A percentile compares a stretch with the other conserved stretches of the same genome.
phyloP scores from a whole-genome alignment of 2,113 vertebrate genomes.

The Mus musculus region GRCm39 chr11:31871001-31871500 shows the following conservation, averaged over 20 bases:
- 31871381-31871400: constrained; percentile 46
- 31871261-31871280: not conserved
- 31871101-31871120: not conserved
- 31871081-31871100: not conserved
- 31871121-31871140: not conserved
- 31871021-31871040: not conserved
- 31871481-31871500: constrained; percentile 37
- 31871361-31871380: not conserved
- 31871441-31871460: not conserved
- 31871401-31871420: constrained; percentile 1
- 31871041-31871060: constrained; percentile 23
- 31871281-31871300: not conserved
- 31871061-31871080: constrained; percentile 31
- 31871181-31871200: not conserved
- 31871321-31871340: not conserved
- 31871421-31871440: constrained; percentile 15
- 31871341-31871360: constrained; percentile 12
- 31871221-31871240: not conserved
- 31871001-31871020: constrained; percentile 15
- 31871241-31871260: not conserved
- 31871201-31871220: not conserved
- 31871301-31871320: not conserved
- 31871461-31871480: not conserved
- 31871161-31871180: not conserved
- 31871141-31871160: not conserved